phyloP scores from a whole-genome alignment of 2,113 vertebrate genomes.

The human (Homo sapiens) region DNA sequence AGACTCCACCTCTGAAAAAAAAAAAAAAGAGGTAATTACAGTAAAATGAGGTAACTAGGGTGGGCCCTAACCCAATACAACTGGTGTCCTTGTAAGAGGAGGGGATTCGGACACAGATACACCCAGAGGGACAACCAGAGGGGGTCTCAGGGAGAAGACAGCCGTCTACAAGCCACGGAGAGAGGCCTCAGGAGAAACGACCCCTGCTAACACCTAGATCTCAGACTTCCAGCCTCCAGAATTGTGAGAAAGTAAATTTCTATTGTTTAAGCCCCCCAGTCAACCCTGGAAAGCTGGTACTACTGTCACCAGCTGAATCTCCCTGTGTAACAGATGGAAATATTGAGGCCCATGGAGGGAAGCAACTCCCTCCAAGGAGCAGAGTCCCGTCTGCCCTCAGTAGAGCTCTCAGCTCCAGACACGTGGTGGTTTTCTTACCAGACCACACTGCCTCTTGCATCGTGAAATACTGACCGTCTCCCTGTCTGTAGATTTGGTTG shows the following conservation, averaged over 20 bases:
- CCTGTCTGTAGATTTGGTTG: neutral
- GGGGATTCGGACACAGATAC: neutral
- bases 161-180: rapidly evolving
- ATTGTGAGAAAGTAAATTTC: neutral
- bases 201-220: rapidly evolving
- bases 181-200: neutral
- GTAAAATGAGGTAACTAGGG: neutral
- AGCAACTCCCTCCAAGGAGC: neutral
- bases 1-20: too few relatives aligned
- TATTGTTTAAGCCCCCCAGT: neutral
- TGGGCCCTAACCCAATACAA: neutral
- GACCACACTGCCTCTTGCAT: rapidly evolving
- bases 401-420: neutral
- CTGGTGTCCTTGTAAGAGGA: neutral
- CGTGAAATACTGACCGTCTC: neutral
- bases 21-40: neutral
- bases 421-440: neutral
- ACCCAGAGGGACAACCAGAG: neutral
- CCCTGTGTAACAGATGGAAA: neutral
- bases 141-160: neutral
- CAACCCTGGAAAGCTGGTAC: neutral
- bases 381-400: rapidly evolving
- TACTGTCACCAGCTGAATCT: too few relatives aligned
- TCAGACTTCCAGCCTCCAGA: neutral
- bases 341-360: neutral